Evolutionary conservation across 1,140 invertebrate genomes (phyloP).

Genomic region (Lepidurus couesii): DNA sequence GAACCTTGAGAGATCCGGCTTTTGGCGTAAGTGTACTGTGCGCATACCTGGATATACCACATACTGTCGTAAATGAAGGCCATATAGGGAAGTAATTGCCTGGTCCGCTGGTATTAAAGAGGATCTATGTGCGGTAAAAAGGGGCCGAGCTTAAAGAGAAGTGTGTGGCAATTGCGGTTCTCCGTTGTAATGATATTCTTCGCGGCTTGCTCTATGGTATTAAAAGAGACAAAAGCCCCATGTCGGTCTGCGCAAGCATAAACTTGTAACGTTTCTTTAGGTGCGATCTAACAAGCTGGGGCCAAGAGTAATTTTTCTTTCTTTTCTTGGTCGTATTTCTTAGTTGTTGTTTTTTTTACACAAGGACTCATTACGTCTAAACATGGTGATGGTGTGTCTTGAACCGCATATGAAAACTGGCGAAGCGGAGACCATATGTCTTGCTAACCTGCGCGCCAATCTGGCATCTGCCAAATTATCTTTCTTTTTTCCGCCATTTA

Average conservation of each 20-base stretch:
- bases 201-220: not conserved
- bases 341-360: no score
- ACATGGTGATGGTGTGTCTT: not conserved
- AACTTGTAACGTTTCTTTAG: not conserved
- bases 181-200: not conserved
- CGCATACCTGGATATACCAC: not conserved
- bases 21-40: no score
- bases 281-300: not conserved
- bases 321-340: not conserved
- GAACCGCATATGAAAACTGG: not conserved
- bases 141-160: not conserved
- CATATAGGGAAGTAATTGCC: not conserved
- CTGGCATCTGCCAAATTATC: not conserved
- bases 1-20: no score
- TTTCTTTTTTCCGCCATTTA: not conserved
- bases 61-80: not conserved
- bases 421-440: conserved; percentile 20
- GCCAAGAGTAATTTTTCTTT: not conserved
- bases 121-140: not conserved
- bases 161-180: not conserved
- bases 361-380: no score
- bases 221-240: not conserved
- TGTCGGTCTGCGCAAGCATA: not conserved
- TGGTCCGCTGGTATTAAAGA: not conserved
- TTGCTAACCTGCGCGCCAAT: not conserved